These are phyloP conservation scores for Pandemis heparana DNA, from an alignment of 2,888 invertebrate species.

Conservation along the genomic window DNA sequence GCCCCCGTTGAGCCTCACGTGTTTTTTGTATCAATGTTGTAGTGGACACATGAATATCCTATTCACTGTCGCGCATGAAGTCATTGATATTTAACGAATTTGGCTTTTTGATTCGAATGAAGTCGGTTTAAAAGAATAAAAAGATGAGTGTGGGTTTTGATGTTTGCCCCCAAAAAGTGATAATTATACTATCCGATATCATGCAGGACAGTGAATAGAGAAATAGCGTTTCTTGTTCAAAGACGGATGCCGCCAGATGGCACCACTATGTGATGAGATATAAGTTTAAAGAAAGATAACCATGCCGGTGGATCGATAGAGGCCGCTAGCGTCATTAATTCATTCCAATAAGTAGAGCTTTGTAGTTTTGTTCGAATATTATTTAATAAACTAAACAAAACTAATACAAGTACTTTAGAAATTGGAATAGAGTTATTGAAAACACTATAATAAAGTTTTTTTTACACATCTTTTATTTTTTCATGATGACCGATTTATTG, in stretches of 20 bases:
- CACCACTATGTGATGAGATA: slow-evolving; percentile 8
- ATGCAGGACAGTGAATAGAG: not conserved
- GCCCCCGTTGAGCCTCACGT: slow-evolving; percentile 38
- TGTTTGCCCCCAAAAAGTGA: not conserved
- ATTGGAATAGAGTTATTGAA: no score
- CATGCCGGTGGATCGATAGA: not conserved
- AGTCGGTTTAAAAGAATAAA: not conserved
- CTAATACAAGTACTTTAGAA: no score
- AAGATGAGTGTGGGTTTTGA: not conserved
- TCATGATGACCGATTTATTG: no score
- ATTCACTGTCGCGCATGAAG: slow-evolving; percentile 6
- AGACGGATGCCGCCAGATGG: slow-evolving; percentile 21
- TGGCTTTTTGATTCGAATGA: not conserved
- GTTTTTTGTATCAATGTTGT: slow-evolving; percentile 47
- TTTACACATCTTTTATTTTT: no score
- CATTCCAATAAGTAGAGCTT: not conserved
- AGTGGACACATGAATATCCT: slow-evolving; percentile 28
- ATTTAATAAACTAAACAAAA: no score
- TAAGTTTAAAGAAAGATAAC: not conserved
- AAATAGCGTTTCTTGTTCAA: not conserved
- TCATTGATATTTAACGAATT: not conserved
- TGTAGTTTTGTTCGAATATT: not conserved
- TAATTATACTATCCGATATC: not conserved
- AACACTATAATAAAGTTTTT: no score
- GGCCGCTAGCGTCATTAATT: not conserved